phyloP scores from a whole-genome alignment of 1,140 invertebrate genomes.

The Nilaparvata lugens region DNA sequence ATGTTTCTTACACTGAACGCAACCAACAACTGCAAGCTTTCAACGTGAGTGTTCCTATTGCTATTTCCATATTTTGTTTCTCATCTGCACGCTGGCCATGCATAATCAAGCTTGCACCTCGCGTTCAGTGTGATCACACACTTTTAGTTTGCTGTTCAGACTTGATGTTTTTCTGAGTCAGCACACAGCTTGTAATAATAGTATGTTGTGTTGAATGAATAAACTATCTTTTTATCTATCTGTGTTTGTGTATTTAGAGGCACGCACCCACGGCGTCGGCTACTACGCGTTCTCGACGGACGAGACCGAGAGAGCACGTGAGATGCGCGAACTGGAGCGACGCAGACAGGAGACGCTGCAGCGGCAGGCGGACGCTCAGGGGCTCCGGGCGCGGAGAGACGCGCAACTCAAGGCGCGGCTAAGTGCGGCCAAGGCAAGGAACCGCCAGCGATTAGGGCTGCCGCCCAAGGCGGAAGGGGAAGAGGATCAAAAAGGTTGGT shows the following conservation, averaged over 20 bases:
- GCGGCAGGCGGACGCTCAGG: slow-evolving; percentile 53
- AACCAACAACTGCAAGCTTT: too few species aligned
- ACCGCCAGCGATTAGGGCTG: slow-evolving; percentile 63
- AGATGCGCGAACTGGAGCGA: slow-evolving; percentile 64
- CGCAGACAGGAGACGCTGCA: slow-evolving; percentile 59
- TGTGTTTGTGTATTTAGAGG: slow-evolving; percentile 48
- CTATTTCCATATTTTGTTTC: too few species aligned
- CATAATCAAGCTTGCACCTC: too few species aligned
- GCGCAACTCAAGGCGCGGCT: slow-evolving; percentile 61
- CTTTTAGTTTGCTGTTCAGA: slow-evolving; percentile 12
- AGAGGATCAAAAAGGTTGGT: neutral
- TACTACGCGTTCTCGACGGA: slow-evolving; percentile 83
- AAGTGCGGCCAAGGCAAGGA: slow-evolving; percentile 64
- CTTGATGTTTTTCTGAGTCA: slow-evolving; percentile 12
- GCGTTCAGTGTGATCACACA: too few species aligned
- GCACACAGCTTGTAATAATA: neutral
- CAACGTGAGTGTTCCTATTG: too few species aligned
- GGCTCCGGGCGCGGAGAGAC: slow-evolving; percentile 52
- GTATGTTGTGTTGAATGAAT: slow-evolving; percentile 5
- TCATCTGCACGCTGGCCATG: too few species aligned
- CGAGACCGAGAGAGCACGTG: slow-evolving; percentile 58
- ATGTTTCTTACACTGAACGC: too few species aligned
- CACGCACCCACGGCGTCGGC: slow-evolving; percentile 76
- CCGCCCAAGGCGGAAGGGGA: slow-evolving; percentile 42
- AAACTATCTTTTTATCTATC: slow-evolving; percentile 4